These are phyloP conservation scores for Trinorchestia longiramus DNA, from an alignment of 1,140 invertebrate species.

Conservation along the genomic window DNA sequence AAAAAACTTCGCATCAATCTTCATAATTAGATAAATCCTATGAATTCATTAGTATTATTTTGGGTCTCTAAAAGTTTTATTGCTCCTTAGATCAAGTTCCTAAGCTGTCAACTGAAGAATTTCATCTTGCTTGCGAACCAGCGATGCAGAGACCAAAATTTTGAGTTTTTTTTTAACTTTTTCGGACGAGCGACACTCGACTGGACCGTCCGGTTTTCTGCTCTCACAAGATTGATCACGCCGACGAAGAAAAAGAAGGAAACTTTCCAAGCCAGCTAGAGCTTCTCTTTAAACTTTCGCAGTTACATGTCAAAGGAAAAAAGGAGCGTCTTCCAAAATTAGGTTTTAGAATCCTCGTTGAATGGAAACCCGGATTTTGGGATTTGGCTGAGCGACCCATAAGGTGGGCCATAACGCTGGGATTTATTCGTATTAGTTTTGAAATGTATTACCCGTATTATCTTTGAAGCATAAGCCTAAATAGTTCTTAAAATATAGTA, in stretches of 20 bases:
- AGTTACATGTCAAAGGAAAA: background rate
- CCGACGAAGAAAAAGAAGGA: background rate
- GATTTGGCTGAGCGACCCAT: background rate
- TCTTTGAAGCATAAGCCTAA: too few species aligned
- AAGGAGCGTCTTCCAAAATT: background rate
- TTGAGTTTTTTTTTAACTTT: too few species aligned
- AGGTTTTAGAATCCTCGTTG: background rate
- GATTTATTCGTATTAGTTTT: background rate
- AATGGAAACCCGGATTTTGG: background rate
- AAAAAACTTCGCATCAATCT: too few species aligned
- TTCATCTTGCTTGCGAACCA: too few species aligned
- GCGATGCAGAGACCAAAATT: too few species aligned
- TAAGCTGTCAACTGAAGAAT: too few species aligned
- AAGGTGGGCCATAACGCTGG: background rate
- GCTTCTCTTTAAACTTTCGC: constrained; percentile 7
- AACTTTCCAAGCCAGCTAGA: background rate
- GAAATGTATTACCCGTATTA: background rate
- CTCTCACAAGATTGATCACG: background rate
- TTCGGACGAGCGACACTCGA: background rate
- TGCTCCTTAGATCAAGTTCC: too few species aligned
- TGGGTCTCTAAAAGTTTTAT: too few species aligned
- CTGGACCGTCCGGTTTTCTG: background rate
- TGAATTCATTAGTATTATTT: too few species aligned
- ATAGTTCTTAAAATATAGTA: too few species aligned
- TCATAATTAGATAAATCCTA: too few species aligned